These are phyloP conservation scores for Pristis pectinata DNA, from an alignment of 2,797 vertebrate genomes.

Conservation along the genomic window DNA sequence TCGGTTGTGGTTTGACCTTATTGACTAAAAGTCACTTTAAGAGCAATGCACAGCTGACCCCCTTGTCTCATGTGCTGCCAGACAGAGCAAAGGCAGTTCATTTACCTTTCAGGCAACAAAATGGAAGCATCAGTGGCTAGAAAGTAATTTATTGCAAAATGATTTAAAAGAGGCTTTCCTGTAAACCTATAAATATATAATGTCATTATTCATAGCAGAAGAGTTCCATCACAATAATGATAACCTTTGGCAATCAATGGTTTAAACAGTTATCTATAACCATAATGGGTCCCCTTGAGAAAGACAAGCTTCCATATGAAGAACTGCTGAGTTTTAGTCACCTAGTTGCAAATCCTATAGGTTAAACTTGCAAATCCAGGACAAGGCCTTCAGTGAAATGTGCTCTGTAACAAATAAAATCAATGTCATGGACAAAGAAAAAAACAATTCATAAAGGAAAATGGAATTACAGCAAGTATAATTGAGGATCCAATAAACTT, in stretches of 20 bases:
- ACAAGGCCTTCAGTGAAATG: not conserved
- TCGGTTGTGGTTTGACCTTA: slow-evolving; percentile 23
- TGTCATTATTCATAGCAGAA: not conserved
- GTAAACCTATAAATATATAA: not conserved
- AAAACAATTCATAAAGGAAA: not conserved
- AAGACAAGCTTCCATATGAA: not conserved
- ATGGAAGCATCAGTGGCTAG: not conserved
- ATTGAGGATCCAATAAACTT: not conserved
- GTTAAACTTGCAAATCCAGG: not conserved
- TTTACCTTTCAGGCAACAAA: not conserved
- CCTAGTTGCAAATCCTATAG: not conserved
- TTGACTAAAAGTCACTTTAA: not conserved
- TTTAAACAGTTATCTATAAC: not conserved
- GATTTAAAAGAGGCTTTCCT: not conserved
- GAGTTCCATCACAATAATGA: not conserved
- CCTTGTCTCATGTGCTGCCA: not conserved
- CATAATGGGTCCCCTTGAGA: not conserved
- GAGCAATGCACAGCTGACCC: not conserved
- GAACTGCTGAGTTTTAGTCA: not conserved
- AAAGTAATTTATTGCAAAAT: not conserved
- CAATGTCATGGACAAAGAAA: not conserved
- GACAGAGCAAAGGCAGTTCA: not conserved
- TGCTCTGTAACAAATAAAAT: not conserved
- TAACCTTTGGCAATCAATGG: not conserved
- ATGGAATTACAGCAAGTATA: not conserved